phyloP scores from a whole-genome alignment of 2,888 invertebrate genomes.

The Troilus luridus region DNA sequence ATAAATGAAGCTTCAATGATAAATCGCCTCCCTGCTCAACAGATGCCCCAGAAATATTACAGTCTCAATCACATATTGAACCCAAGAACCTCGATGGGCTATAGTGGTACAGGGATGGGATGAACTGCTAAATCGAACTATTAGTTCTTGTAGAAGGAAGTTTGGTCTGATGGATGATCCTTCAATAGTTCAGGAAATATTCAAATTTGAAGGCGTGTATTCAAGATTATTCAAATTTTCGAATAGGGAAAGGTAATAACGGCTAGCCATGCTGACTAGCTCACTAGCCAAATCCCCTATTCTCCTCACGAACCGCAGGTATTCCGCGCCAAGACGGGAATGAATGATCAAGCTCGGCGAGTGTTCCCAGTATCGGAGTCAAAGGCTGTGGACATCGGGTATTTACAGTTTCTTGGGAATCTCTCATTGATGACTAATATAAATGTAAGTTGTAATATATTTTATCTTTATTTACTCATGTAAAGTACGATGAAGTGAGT shows the following conservation, averaged over 20 bases:
- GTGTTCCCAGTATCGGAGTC: conserved; percentile 35
- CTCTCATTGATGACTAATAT: background rate
- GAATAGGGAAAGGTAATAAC: background rate
- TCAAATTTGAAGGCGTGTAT: background rate
- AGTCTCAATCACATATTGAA: no score
- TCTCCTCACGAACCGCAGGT: background rate
- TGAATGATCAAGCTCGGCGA: background rate
- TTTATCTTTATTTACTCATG: background rate
- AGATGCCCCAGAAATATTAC: no score
- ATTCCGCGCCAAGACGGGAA: conserved; percentile 12
- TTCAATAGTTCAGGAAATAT: background rate
- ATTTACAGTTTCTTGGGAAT: background rate
- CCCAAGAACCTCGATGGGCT: no score
- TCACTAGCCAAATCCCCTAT: background rate
- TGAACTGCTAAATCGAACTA: background rate
- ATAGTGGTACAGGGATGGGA: background rate
- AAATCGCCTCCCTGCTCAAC: no score
- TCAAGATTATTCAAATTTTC: background rate
- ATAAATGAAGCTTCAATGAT: no score
- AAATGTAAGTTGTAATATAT: background rate
- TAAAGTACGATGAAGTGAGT: background rate
- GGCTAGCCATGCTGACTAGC: background rate
- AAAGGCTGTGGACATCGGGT: background rate
- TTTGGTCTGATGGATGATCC: background rate
- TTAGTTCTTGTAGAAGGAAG: background rate